Base-by-base conservation (phyloP, 2,888 invertebrate species). In the Malacosoma neustria region DNA sequence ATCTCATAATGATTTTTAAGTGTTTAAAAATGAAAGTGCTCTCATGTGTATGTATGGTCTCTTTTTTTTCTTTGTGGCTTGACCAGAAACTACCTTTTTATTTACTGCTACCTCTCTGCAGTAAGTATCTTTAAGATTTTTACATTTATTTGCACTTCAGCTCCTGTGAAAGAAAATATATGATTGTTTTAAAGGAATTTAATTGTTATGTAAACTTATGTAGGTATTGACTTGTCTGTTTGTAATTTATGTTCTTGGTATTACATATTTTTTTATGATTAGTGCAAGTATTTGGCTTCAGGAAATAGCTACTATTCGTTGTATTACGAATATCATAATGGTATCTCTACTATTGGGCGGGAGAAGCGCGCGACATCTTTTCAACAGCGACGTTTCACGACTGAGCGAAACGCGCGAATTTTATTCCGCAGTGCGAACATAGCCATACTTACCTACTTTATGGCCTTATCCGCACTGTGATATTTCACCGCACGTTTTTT, bases 311-410 rank as follows among this genome's bases (percentile, higher is more conserved):
- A 22, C 22, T 14, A 34, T 14, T 38, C 38, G 13, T 13, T 38
- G 11, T 31, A 40, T 43, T 38, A 29, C n/a, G 38, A 43, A 33
- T 40, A 40, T 36, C 30, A 33, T 15, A 35, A 37, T 33, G 38
- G 38, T 12, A 15, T 13, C 7, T 30, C 38, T 33, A 39, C 38
- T 15, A 15, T 15, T 15, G 15, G 15, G n/a, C n/a, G n/a, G n/a
- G n/a, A n/a, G n/a, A n/a, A n/a, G n/a, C n/a, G n/a, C n/a, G n/a
- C n/a, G n/a, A n/a, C n/a, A n/a, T n/a, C n/a, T n/a, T n/a, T n/a
- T n/a, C n/a, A n/a, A n/a, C n/a, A n/a, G n/a, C n/a, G n/a, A n/a
- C n/a, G n/a, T n/a, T n/a, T n/a, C n/a, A n/a, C n/a, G n/a, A n/a
- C n/a, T n/a, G n/a, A n/a, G n/a, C n/a, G n/a, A n/a, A n/a, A n/a